Evolutionary conservation across 2,888 invertebrate genomes (phyloP), one percentile per base, ranked within the genome.

Genomic region (Philereme transversata): DNA sequence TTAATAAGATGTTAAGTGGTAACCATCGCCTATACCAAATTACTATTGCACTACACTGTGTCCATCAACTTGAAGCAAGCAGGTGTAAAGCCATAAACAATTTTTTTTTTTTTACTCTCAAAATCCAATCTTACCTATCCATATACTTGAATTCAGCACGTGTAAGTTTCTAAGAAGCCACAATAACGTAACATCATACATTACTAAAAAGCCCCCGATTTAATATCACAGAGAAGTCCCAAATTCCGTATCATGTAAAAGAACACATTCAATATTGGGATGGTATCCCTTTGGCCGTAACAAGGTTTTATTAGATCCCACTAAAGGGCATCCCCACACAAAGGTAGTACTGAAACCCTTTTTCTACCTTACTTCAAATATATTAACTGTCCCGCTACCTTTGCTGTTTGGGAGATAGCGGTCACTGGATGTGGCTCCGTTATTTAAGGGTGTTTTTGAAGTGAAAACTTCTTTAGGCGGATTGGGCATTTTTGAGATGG

Each of bases 221-320:
- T 90, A 90, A 92, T 91, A 90, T 90, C 82, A 86, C 87, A 70
- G 83, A 85, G 88, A 87, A 89, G 86, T 88, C 89, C 87, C 86
- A 90, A 92, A 91, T 89, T 90, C 90, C 89, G 84, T 92, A 91
- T 91, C 90, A 92, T 92, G 91, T 90, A 90, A 90, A 88, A 87
- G 91, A 88, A 90, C 90, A 91, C 90, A 90, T 90, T 88, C 91
- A 90, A 91, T 92, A 92, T 91, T 88, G 88, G 86, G 87, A 88
- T 90, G 91, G 91, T 91, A 90, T 90, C 90, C 91, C 91, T 91
- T 90, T 92, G 90, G 86, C 90, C 88, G 90, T 92, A 92, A 92
- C 91, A 92, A 90, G 91, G 90, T 92, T 92, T 92, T 92, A 92
- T 92, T 91, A 91, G 90, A 91, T 90, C 88, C 89, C 90, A 91